Conservation (phyloP, 2,888 invertebrate genomes). For the Formica aserva region DNA sequence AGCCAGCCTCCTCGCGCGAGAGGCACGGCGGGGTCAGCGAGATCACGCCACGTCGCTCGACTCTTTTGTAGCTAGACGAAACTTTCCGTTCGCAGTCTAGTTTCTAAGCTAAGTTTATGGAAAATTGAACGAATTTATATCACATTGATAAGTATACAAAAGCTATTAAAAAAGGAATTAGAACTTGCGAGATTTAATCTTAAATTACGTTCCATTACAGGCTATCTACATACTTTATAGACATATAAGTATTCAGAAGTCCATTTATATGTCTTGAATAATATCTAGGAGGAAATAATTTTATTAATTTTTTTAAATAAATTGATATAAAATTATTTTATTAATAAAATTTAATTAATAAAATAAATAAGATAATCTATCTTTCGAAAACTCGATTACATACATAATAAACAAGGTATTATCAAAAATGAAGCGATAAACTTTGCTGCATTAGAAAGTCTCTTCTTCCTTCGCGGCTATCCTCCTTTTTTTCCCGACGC, state of each 20-base stretch:
- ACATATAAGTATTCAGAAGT: not conserved
- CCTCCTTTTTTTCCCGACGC: not conserved
- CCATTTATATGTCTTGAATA: not conserved
- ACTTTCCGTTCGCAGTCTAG: not conserved
- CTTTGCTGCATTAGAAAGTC: constrained; percentile 3
- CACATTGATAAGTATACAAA: not conserved
- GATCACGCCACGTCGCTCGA: constrained; percentile 51
- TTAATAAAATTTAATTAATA: not conserved
- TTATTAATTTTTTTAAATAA: not conserved
- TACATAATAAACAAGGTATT: not conserved
- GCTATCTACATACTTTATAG: too few relatives aligned
- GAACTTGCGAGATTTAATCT: not conserved
- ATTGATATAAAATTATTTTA: not conserved
- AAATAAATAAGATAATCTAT: not conserved
- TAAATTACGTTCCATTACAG: not conserved
- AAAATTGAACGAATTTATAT: not conserved
- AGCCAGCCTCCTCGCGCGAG: constrained; percentile 42
- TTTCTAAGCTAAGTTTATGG: not conserved
- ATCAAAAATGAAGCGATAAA: not conserved
- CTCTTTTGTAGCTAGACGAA: not conserved
- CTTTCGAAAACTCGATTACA: not conserved
- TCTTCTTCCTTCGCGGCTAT: constrained; percentile 1
- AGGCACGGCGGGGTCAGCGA: constrained; percentile 48
- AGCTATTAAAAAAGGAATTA: not conserved
- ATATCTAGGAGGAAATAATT: not conserved